Base-by-base conservation (phyloP, 92 coral and sea anemone species). In the Zoanthus sociatus region DNA sequence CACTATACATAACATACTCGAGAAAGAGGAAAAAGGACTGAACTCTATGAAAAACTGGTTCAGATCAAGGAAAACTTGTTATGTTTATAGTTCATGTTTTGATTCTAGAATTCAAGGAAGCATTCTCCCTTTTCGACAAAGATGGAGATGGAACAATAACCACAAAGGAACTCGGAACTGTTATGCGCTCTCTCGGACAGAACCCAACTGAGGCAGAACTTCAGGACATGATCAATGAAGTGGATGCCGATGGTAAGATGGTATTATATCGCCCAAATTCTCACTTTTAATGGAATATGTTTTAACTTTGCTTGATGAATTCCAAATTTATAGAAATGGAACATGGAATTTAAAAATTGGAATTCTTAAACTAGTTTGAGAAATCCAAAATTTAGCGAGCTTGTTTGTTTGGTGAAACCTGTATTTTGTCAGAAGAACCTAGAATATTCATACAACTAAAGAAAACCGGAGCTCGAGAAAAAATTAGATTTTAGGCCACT, bases 141-240 rank as follows among this genome's bases (percentile, higher is more conserved):
- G 98, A 96, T 91, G 98, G 98, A 73, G 98, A 94, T 90, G 98
- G 98, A 47, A 94, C 98, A 6, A 94, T 96, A 87, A 92, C 98
- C 78, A 96, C 96, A 20, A 91, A 91, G 78, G 98, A 96, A 78
- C 76, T 96, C 55, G 98, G 98, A 72, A 96, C 98, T 76, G 98
- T 94, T 67, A 96, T 96, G 98, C 89, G 98, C 53, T 96, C 98
- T 66, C 94, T 96, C 56, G 98, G 98, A 89, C 98, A 96, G 69
- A 96, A 94, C 82, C 98, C 98, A 69, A 69, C 74, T 18, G 74
- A 69, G 46, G 74, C 74, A 69, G 74, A 69, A 9, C 74, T 69
- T 30, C 74, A 69, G 46, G 74, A 69, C 74, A 69, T 69, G 74
- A 69, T 69, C 47, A 88, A 95, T 70, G 98, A 95, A 83, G 98